These are phyloP conservation scores for Lycopodina hypogea DNA, from an alignment of 37 sponge, comb jelly and placozoan species.

Conservation along the genomic window DNA sequence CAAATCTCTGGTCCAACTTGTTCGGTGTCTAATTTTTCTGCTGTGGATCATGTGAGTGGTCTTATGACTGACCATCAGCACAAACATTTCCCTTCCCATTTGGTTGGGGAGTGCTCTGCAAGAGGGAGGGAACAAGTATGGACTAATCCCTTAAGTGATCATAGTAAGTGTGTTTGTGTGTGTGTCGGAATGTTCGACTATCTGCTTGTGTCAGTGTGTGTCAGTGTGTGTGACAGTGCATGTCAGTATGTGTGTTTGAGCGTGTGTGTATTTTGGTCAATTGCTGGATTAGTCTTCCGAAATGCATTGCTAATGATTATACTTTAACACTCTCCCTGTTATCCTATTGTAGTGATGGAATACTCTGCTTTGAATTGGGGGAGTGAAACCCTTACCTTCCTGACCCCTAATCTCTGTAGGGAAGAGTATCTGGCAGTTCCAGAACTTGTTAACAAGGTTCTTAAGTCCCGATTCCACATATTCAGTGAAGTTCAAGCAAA, in stretches of 20 bases:
- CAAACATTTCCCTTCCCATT: neutral
- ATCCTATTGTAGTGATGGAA: slow-evolving; percentile 48
- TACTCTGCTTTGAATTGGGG: slow-evolving; percentile 50
- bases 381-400: slow-evolving; percentile 21
- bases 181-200: too few species aligned
- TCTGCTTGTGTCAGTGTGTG: too few species aligned
- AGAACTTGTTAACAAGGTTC: slow-evolving; percentile 45
- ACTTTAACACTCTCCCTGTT: too few species aligned
- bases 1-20: neutral
- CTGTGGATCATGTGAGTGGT: neutral
- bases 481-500: slow-evolving; percentile 10
- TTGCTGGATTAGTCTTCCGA: too few species aligned
- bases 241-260: too few species aligned
- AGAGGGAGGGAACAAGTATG: neutral
- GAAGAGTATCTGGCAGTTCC: slow-evolving; percentile 51
- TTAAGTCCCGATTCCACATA: slow-evolving; percentile 23
- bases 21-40: neutral
- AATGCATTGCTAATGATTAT: too few species aligned
- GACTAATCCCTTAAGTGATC: slow-evolving; percentile 51
- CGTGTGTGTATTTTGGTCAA: too few species aligned
- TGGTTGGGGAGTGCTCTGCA: too few species aligned
- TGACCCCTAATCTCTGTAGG: slow-evolving; percentile 20
- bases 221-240: too few species aligned
- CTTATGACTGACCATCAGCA: neutral
- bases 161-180: too few species aligned